phyloP scores from a whole-genome alignment of 1,140 invertebrate genomes.

The Drosophila grimshawi region DNA sequence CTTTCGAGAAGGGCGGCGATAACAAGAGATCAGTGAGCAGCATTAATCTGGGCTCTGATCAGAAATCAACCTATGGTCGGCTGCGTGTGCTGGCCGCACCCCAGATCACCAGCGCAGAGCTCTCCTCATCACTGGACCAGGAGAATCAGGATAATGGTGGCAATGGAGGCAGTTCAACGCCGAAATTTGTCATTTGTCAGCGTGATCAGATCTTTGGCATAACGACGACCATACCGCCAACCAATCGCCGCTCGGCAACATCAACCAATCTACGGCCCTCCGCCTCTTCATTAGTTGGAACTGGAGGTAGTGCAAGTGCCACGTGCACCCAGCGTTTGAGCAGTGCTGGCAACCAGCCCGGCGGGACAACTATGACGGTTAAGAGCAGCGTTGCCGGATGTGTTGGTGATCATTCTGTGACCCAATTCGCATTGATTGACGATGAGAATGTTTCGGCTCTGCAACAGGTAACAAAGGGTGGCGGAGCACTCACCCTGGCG shows the following conservation, averaged over 20 bases:
- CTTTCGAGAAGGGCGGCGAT: slow-evolving; percentile 40
- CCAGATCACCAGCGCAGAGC: slow-evolving; percentile 75
- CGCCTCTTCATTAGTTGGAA: slow-evolving; percentile 84
- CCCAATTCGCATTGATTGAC: slow-evolving; percentile 96
- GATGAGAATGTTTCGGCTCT: slow-evolving; percentile 95
- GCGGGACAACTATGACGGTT: slow-evolving; percentile 48
- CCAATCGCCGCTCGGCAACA: slow-evolving; percentile 65
- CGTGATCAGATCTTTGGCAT: slow-evolving; percentile 46
- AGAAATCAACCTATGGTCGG: slow-evolving; percentile 86
- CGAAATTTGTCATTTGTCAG: slow-evolving; percentile 29
- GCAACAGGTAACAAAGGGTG: slow-evolving; percentile 92
- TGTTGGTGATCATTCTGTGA: slow-evolving; percentile 86
- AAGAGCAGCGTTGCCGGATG: slow-evolving; percentile 58
- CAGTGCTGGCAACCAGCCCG: slow-evolving; percentile 55
- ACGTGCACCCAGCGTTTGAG: slow-evolving; percentile 81
- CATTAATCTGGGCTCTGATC: slow-evolving; percentile 30
- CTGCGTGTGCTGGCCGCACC: slow-evolving; percentile 87
- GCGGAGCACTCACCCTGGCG: slow-evolving; percentile 91
- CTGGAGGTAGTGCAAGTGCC: slow-evolving; percentile 45
- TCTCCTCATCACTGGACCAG: slow-evolving; percentile 26
- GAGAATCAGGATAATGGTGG: slow-evolving; percentile 15
- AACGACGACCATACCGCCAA: slow-evolving; percentile 35
- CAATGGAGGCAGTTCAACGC: slow-evolving; percentile 6
- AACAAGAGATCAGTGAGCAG: slow-evolving; percentile 31
- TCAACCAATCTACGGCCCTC: slow-evolving; percentile 76